A percentile compares a stretch with the other conserved stretches of the same genome.
phyloP scores from a whole-genome alignment of 1,140 invertebrate genomes.

The Gerris buenoi region DNA sequence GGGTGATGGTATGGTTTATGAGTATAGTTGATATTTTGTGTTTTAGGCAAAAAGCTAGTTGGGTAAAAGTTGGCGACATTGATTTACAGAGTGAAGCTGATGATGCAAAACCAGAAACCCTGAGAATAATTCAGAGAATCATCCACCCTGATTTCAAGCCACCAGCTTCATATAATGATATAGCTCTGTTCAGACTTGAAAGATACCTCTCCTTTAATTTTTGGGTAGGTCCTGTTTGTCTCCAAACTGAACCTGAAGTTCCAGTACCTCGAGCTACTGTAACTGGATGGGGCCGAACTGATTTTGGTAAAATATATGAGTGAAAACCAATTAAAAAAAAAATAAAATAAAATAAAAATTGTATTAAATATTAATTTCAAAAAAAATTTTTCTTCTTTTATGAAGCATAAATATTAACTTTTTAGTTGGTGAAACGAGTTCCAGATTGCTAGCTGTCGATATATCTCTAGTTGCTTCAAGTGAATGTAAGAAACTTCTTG shows the following conservation, averaged over 20 bases:
- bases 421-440: conserved; percentile 1
- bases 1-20: too few species aligned
- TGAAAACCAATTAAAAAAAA: too few species aligned
- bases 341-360: too few species aligned
- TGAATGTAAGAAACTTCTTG: conserved; percentile 6
- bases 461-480: background rate
- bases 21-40: too few species aligned
- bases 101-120: conserved; percentile 18
- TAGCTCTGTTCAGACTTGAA: conserved; percentile 28
- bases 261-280: conserved; percentile 17
- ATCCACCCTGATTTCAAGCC: conserved; percentile 35
- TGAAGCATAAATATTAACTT: background rate
- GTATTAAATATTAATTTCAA: too few species aligned
- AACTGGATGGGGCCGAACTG: conserved; percentile 37
- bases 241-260: conserved; percentile 23
- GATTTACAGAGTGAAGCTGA: conserved; percentile 18
- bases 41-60: conserved; percentile 16
- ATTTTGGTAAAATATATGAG: conserved; percentile 29
- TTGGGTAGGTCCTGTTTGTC: conserved; percentile 33
- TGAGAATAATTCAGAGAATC: conserved; percentile 17
- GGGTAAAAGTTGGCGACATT: conserved; percentile 24
- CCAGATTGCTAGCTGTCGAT: conserved; percentile 6
- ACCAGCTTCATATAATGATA: conserved; percentile 31
- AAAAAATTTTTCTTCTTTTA: too few species aligned
- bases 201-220: conserved; percentile 23